These are phyloP conservation scores for Ceyx melanurus DNA, from an alignment of 2,113 vertebrate species.

Conservation along the genomic window DNA sequence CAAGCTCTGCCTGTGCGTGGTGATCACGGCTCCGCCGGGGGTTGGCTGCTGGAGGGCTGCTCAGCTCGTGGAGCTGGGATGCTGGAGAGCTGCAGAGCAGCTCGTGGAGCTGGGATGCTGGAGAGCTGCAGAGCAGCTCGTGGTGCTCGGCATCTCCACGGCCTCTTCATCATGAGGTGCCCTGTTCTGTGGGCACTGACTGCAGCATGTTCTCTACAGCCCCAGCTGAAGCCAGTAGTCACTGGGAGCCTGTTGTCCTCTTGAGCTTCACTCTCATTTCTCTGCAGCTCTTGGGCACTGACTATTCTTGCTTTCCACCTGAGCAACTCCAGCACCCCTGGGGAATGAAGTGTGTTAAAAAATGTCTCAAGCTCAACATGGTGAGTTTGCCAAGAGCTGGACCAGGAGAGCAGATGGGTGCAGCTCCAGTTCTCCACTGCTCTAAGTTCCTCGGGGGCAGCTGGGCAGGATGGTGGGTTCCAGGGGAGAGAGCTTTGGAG, in stretches of 20 bases:
- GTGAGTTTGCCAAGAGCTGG: neutral
- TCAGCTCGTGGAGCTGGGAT: neutral
- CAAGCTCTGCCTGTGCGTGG: neutral
- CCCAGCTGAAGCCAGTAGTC: no score
- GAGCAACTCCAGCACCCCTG: neutral
- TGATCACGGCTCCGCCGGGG: no score
- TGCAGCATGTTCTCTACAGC: fast-evolving
- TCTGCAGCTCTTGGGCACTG: neutral
- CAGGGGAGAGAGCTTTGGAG: neutral
- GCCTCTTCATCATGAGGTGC: fast-evolving
- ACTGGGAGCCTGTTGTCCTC: neutral
- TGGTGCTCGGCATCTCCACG: fast-evolving
- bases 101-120: no score
- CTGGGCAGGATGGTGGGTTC: neutral
- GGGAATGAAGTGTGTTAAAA: neutral
- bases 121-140: neutral
- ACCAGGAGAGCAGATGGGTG: neutral
- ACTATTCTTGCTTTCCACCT: fast-evolving
- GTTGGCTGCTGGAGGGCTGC: neutral
- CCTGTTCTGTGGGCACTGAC: fast-evolving
- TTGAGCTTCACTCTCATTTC: neutral
- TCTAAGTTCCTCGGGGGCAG: neutral
- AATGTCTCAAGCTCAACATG: fast-evolving
- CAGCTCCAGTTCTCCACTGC: no score
- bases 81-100: no score